Evolutionary conservation across 2,888 invertebrate species (phyloP).

Genomic region (Phyllotreta striolata): DNA sequence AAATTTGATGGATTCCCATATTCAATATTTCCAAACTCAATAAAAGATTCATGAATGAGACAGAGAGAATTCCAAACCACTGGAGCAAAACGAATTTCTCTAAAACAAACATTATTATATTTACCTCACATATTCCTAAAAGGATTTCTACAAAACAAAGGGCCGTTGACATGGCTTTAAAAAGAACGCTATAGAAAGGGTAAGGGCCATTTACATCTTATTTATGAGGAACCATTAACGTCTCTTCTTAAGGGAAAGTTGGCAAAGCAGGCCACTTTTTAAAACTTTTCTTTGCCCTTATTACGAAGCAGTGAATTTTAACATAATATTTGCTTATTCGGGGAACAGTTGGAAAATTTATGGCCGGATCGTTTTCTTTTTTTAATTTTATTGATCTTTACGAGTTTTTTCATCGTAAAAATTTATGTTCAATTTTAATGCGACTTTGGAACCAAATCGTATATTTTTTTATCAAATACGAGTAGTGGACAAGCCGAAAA

Average conservation of each 20-base stretch:
- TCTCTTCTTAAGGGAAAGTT: constrained; percentile 36
- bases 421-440: neutral
- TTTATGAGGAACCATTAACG: constrained; percentile 41
- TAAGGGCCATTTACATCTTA: constrained; percentile 43
- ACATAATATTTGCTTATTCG: constrained; percentile 28
- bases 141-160: constrained; percentile 43
- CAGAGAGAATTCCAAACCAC: constrained; percentile 13
- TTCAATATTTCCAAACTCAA: too few relatives aligned
- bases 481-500: too few relatives aligned
- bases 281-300: constrained; percentile 23
- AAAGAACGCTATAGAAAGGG: constrained; percentile 42
- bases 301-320: constrained; percentile 18
- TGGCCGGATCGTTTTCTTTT: constrained; percentile 6
- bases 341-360: constrained; percentile 17
- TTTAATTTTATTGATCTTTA: constrained; percentile 22
- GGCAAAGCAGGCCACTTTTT: constrained; percentile 27
- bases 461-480: too few relatives aligned
- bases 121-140: constrained; percentile 33
- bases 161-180: constrained; percentile 41
- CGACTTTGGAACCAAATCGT: too few relatives aligned
- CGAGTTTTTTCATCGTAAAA: constrained; percentile 2
- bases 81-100: constrained; percentile 23
- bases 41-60: too few relatives aligned
- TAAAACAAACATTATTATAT: constrained; percentile 31
- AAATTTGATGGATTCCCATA: too few relatives aligned